Conservation (phyloP, 92 coral and sea anemone genomes). For the Parazoanthus atlanticus region DNA sequence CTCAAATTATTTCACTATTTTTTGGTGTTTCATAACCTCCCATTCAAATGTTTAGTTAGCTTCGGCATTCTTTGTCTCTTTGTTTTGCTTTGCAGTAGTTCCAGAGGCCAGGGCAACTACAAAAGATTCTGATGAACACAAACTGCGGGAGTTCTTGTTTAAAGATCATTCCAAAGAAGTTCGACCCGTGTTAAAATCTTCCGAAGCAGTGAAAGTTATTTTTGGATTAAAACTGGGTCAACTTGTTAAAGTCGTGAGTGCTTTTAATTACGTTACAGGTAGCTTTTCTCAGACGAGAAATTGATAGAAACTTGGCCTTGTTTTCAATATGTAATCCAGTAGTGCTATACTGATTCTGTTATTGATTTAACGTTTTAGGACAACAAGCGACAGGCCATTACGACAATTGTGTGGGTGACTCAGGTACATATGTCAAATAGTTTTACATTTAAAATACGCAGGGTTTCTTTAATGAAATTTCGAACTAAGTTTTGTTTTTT, state of each 20-base stretch:
- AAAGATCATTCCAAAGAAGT: constrained; percentile 27
- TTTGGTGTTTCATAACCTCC: too few species aligned
- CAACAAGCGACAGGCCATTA: constrained; percentile 33
- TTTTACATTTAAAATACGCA: too few species aligned
- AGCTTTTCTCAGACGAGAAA: background rate
- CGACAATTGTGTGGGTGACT: constrained; percentile 34
- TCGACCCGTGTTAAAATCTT: background rate
- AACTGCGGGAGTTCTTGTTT: constrained; percentile 12
- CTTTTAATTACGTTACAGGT: background rate
- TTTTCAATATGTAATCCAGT: background rate
- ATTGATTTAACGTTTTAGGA: background rate
- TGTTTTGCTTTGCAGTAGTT: background rate
- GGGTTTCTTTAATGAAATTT: too few species aligned
- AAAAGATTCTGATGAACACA: constrained; percentile 26
- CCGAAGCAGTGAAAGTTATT: background rate
- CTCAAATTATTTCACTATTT: too few species aligned
- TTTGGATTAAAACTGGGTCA: constrained; percentile 37
- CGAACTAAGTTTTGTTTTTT: too few species aligned
- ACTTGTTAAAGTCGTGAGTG: constrained; percentile 33
- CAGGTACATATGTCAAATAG: background rate
- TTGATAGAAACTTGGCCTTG: too few species aligned
- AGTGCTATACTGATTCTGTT: background rate
- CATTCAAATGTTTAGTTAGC: too few species aligned
- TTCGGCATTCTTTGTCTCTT: too few species aligned
- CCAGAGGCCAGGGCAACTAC: background rate